Percentiles rank a stretch among this genome's conserved stretches.
Conservation (phyloP, 2,888 invertebrate genomes). For the Tachina lurida region DNA sequence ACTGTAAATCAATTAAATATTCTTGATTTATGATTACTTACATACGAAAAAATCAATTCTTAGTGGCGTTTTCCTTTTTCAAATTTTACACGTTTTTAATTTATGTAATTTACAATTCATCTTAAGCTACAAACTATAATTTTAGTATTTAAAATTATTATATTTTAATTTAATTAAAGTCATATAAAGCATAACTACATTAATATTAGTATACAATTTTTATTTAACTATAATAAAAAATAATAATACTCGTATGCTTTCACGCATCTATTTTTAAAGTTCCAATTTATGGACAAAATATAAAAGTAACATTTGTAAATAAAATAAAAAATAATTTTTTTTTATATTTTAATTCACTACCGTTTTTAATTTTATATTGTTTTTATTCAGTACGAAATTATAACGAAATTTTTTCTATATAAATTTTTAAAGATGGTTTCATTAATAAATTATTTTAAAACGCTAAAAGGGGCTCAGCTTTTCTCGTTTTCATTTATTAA, state of each 20-base stretch:
- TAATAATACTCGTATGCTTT: conserved; percentile 43
- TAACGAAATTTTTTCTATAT: background rate
- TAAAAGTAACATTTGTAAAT: conserved; percentile 17
- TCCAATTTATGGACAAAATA: conserved; percentile 37
- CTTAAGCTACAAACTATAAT: conserved; percentile 40
- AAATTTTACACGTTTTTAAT: conserved; percentile 78
- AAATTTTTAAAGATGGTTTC: conserved; percentile 44
- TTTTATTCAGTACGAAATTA: background rate
- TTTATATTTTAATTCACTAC: background rate
- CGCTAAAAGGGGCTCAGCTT: conserved; percentile 82
- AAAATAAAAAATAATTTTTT: background rate
- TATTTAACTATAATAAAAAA: background rate
- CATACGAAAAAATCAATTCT: conserved; percentile 79
- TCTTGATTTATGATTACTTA: conserved; percentile 73
- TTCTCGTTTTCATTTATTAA: conserved; percentile 77
- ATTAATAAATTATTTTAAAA: conserved; percentile 72
- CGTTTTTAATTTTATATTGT: background rate
- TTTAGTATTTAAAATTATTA: background rate
- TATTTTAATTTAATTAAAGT: background rate
- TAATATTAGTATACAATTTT: background rate
- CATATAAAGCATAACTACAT: conserved; percentile 29
- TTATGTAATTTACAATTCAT: conserved; percentile 43
- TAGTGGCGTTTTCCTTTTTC: conserved; percentile 78
- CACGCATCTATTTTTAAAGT: conserved; percentile 1
- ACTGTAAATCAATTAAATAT: conserved; percentile 26